Evolutionary conservation across 2,888 invertebrate genomes (phyloP).

Genomic region (Eulithis prunata): DNA sequence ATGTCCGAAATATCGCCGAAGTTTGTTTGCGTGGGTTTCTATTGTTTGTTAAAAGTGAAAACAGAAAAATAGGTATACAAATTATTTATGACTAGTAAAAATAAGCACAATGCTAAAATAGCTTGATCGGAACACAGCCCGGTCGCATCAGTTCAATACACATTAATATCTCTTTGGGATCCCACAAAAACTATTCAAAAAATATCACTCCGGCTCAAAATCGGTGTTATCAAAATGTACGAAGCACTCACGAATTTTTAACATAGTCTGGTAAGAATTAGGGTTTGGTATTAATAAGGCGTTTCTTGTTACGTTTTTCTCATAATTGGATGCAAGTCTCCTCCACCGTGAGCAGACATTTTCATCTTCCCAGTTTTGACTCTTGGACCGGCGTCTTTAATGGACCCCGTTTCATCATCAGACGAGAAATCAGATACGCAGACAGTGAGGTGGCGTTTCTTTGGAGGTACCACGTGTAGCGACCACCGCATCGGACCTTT

Average conservation of each 20-base stretch:
- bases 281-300: constrained; percentile 23
- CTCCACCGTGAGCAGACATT: constrained; percentile 76
- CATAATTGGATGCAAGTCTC: constrained; percentile 74
- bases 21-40: neutral
- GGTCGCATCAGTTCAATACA: constrained; percentile 62
- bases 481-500: constrained; percentile 73
- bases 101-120: constrained; percentile 71
- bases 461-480: constrained; percentile 68
- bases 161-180: constrained; percentile 58
- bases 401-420: constrained; percentile 67
- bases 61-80: constrained; percentile 57
- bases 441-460: constrained; percentile 71
- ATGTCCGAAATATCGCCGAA: too few species aligned
- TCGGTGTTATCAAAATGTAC: constrained; percentile 50
- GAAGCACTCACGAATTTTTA: constrained; percentile 51
- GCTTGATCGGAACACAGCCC: constrained; percentile 55
- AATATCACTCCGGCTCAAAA: constrained; percentile 60
- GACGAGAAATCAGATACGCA: constrained; percentile 76
- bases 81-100: constrained; percentile 81
- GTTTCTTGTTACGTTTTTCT: constrained; percentile 63
- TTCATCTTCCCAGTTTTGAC: constrained; percentile 67
- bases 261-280: constrained; percentile 9
- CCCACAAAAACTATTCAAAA: constrained; percentile 69
- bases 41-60: constrained; percentile 7
- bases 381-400: constrained; percentile 68